Evolutionary conservation across 1,140 invertebrate genomes (phyloP).

Genomic region (Pollicipes pollicipes): DNA sequence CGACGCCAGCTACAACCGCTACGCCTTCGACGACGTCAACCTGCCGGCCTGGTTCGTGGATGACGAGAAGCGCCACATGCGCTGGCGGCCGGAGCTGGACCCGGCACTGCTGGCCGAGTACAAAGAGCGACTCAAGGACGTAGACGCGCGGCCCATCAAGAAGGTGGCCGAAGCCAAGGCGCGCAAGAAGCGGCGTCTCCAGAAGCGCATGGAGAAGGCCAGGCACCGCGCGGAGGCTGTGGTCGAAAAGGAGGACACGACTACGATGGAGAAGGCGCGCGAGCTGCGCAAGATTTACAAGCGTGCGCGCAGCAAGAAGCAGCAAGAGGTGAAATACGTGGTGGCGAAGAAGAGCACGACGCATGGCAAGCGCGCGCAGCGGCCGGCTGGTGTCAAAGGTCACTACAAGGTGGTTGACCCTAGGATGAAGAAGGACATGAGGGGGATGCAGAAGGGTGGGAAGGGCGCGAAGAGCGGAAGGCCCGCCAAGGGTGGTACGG

Average conservation of each 20-base stretch:
- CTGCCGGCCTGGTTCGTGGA: conserved; percentile 91
- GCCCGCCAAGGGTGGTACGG: no score
- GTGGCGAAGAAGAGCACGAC: conserved; percentile 72
- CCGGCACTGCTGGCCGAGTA: conserved; percentile 40
- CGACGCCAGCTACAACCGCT: conserved; percentile 80
- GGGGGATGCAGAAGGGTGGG: conserved; percentile 34
- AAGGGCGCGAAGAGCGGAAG: background rate
- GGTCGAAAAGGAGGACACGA: conserved; percentile 74
- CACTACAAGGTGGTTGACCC: conserved; percentile 86
- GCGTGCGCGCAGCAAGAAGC: conserved; percentile 32
- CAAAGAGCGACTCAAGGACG: conserved; percentile 47
- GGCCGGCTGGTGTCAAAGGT: conserved; percentile 77
- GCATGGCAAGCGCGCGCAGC: conserved; percentile 48
- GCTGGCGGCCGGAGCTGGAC: conserved; percentile 13
- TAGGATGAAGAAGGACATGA: conserved; percentile 85
- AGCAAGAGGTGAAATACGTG: conserved; percentile 82
- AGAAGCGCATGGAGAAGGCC: conserved; percentile 72
- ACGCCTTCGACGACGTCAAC: conserved; percentile 61
- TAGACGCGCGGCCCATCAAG: conserved; percentile 88
- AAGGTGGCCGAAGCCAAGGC: conserved; percentile 97
- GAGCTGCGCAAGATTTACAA: conserved; percentile 19
- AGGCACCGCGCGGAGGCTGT: conserved; percentile 88
- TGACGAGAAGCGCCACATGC: conserved; percentile 84
- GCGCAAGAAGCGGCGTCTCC: conserved; percentile 77
- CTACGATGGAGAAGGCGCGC: conserved; percentile 22